A percentile compares a stretch with the other conserved stretches of the same genome.
Conservation (phyloP, 2,888 invertebrate species). For the Ditula angustiorana region DNA sequence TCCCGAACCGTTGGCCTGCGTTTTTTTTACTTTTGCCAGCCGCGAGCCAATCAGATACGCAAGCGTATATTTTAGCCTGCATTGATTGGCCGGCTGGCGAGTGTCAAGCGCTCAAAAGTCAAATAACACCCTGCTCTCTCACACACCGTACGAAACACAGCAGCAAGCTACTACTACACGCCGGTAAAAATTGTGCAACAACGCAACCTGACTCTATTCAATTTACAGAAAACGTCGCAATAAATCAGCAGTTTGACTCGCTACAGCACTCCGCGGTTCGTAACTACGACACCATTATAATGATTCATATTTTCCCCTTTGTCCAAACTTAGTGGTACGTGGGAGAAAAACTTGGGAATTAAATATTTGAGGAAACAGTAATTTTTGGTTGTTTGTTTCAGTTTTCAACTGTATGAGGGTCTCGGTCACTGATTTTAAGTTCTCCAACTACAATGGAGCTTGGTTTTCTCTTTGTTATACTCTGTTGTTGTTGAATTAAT, state of each 20-base stretch:
- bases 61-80: too few species aligned
- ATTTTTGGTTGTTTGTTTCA: constrained; percentile 30
- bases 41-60: too few species aligned
- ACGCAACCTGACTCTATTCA: not conserved
- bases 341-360: constrained; percentile 17
- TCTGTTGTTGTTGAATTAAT: not conserved
- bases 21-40: too few species aligned
- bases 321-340: constrained; percentile 10
- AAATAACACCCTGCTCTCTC: too few species aligned
- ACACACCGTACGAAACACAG: too few species aligned
- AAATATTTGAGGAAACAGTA: constrained; percentile 22
- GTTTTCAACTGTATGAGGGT: constrained; percentile 16
- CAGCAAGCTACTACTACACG: too few species aligned
- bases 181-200: too few species aligned
- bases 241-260: constrained; percentile 2
- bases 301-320: constrained; percentile 24
- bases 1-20: too few species aligned
- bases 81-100: too few species aligned
- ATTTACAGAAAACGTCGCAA: not conserved
- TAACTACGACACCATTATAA: constrained; percentile 25
- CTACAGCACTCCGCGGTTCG: not conserved
- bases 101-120: too few species aligned
- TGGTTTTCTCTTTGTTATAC: not conserved
- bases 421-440: not conserved
- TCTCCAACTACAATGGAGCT: not conserved